phyloP scores from a whole-genome alignment of 2,113 vertebrate species.

The Drymodes brunneopygia region DNA sequence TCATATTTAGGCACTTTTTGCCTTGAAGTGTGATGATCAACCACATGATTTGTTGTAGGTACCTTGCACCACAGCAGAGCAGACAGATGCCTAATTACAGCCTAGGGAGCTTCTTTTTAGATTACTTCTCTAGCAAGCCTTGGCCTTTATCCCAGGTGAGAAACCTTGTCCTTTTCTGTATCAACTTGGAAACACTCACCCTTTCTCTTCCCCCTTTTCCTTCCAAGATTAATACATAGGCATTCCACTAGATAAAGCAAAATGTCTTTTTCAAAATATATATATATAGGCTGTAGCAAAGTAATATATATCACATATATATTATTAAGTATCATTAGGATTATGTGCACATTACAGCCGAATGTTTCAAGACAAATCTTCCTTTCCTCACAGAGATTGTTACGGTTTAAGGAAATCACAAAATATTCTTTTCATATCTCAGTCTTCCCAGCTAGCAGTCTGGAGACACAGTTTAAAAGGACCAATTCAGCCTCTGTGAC shows the following conservation, averaged over 20 bases:
- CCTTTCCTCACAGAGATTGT: neutral
- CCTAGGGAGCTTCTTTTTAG: neutral
- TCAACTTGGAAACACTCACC: neutral
- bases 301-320: neutral
- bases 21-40: neutral
- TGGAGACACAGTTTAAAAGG: neutral
- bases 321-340: neutral
- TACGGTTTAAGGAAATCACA: neutral
- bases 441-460: neutral
- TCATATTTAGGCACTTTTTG: neutral
- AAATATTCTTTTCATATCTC: neutral
- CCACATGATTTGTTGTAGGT: neutral
- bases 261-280: neutral
- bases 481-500: neutral
- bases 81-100: neutral
- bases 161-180: neutral
- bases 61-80: neutral
- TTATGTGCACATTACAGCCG: neutral
- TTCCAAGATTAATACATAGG: neutral
- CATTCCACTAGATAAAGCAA: neutral
- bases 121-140: neutral
- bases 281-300: neutral
- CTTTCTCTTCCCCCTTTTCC: neutral
- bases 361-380: neutral
- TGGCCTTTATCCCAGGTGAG: neutral